Evolutionary conservation across 2,797 vertebrate species (phyloP).

Genomic region (Ctenosaura bakeri): DNA sequence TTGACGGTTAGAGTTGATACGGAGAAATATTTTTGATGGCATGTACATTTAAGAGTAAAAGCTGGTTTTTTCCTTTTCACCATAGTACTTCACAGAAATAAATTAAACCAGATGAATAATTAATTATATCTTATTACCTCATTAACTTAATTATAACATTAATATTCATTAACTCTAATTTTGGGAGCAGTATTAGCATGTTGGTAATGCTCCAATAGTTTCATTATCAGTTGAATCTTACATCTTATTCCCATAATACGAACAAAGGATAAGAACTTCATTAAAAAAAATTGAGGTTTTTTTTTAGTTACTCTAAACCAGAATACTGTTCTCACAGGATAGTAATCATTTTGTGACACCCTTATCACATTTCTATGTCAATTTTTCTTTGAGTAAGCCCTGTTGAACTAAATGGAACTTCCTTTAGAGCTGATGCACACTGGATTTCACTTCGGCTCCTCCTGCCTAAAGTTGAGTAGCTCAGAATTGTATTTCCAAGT

Average conservation of each 20-base stretch:
- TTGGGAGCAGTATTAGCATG: slow-evolving; percentile 22
- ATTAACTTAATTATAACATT: slow-evolving; percentile 46
- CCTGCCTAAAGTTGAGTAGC: background rate
- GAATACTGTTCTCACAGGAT: background rate
- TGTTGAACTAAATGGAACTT: background rate
- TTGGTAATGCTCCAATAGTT: slow-evolving; percentile 16
- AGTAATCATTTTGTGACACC: too few species aligned
- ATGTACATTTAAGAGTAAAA: slow-evolving; percentile 15
- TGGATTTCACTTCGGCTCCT: background rate
- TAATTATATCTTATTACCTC: slow-evolving; percentile 33
- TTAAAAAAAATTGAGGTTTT: background rate
- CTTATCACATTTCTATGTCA: too few species aligned
- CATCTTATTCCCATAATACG: background rate
- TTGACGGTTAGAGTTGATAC: background rate
- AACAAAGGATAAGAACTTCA: background rate
- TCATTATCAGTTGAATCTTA: slow-evolving; percentile 3
- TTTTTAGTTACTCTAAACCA: background rate
- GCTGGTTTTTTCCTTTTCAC: background rate
- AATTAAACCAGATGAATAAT: slow-evolving; percentile 42
- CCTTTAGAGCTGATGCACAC: background rate
- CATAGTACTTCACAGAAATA: slow-evolving; percentile 16
- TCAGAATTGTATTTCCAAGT: background rate
- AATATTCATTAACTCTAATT: slow-evolving; percentile 39
- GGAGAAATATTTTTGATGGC: background rate
- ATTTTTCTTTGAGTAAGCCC: too few species aligned